These are phyloP conservation scores for Aporophyla nigra DNA, from an alignment of 2,888 invertebrate species.

Conservation along the genomic window DNA sequence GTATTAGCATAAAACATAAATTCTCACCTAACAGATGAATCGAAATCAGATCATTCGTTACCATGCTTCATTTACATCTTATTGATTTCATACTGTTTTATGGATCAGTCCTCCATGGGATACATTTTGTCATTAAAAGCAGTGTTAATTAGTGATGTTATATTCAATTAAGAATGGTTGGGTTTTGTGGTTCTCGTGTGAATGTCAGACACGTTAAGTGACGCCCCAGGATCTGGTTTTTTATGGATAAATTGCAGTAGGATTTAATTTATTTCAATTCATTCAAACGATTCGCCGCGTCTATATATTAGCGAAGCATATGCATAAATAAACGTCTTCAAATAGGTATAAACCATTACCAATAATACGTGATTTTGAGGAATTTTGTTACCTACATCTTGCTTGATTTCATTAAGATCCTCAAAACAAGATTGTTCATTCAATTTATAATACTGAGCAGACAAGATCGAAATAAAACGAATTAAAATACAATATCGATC, in stretches of 20 bases:
- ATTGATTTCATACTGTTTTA: conserved; percentile 65
- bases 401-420: conserved; percentile 32
- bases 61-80: conserved; percentile 65
- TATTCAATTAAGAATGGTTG: conserved; percentile 19
- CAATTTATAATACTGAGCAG: conserved; percentile 18
- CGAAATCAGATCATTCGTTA: conserved; percentile 71
- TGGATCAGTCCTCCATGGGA: conserved; percentile 36
- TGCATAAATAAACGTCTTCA: conserved; percentile 22
- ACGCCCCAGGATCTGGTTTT: conserved; percentile 3
- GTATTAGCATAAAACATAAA: conserved; percentile 79
- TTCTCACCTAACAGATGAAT: conserved; percentile 74
- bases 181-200: conserved; percentile 22
- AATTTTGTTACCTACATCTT: conserved; percentile 39
- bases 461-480: conserved; percentile 33
- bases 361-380: conserved; percentile 31
- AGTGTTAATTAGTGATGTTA: conserved; percentile 35
- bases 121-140: conserved; percentile 42
- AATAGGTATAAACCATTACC: conserved; percentile 35
- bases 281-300: conserved; percentile 29
- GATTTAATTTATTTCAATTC: conserved; percentile 2
- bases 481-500: conserved; percentile 43
- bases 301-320: conserved; percentile 23
- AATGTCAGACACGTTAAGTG: conserved; percentile 18
- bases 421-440: conserved; percentile 34
- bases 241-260: conserved; percentile 7